Base-by-base conservation (phyloP, 2,888 invertebrate genomes). In the Brachyopa scutellaris region DNA sequence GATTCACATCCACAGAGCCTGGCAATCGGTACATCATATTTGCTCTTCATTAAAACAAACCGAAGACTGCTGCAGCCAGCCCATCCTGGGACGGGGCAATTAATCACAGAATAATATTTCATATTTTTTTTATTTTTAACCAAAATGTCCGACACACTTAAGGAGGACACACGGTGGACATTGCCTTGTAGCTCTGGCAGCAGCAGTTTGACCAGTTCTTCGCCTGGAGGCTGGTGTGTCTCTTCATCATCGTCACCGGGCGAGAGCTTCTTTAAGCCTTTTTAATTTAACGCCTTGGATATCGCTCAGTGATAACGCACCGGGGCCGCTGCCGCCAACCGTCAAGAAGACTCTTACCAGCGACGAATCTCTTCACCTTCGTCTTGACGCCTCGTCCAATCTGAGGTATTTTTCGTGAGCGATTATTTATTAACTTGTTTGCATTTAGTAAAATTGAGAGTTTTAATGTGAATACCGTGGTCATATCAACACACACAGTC, bases 341-440 rank as follows among this genome's bases (percentile, higher is more conserved):
- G 26, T 6, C 3, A 26, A 5, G 26, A 26, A 26, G 26, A 26
- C 26, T 5, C 3, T 3, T 26, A 3, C 26, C 6, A 3, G 26
- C 26, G 26, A 6, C 17, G 53, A 15, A 11, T 13, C 33, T 29
- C 38, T 66, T 57, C 21, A 31, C 29, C 17, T 15, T 19, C 19
- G 11, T n/a, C 36, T 13, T 21, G 26, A 26, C 26, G 26, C 9
- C 7, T 5, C 21, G 8, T 29, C 15, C 72, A 45, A 72, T 78
- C 72, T 72, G 31, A 38, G 47, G 59, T 61, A 67, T 73, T 74
- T 79, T 79, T 74, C 53, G 61, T 78, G 78, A 67, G 74, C 67
- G 79, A 79, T 74, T 79, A 79, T 79, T 79, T 79, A 79, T 79
- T 79, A 79, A 79, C 79, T 79, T 79, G 79, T 79, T 79, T 74